Percentiles rank a stretch among this genome's conserved stretches.
phyloP scores from a whole-genome alignment of 2,797 vertebrate genomes.

The Crenuchus spilurus region DNA sequence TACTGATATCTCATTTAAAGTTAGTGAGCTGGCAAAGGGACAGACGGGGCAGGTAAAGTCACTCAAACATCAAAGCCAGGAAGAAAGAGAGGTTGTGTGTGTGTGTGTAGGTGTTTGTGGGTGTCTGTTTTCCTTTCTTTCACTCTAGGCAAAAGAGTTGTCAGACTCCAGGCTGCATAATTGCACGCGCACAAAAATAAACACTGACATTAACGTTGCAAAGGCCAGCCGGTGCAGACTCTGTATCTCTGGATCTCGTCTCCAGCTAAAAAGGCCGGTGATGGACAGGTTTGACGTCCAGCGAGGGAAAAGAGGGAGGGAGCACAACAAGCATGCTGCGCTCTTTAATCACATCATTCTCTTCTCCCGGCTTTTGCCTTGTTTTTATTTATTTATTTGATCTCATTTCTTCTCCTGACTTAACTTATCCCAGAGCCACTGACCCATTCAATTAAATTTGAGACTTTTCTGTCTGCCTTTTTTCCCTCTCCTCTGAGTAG shows the following conservation, averaged over 20 bases:
- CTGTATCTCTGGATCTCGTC: conserved; percentile 53
- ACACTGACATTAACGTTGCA: conserved; percentile 65
- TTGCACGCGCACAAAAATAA: conserved; percentile 65
- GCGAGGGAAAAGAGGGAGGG: conserved; percentile 23
- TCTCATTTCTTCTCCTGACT: conserved; percentile 26
- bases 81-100: conserved; percentile 38
- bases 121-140: conserved; percentile 54
- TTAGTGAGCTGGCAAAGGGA: conserved; percentile 53
- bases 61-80: conserved; percentile 52
- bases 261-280: conserved; percentile 62
- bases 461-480: conserved; percentile 54
- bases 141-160: conserved; percentile 60
- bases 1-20: conserved; percentile 50
- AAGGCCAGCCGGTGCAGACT: conserved; percentile 58
- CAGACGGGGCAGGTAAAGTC: conserved; percentile 55
- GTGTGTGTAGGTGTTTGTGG: conserved; percentile 48
- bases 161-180: conserved; percentile 62
- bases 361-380: conserved; percentile 48
- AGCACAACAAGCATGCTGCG: conserved; percentile 30
- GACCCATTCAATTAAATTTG: conserved; percentile 79
- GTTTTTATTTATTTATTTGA: conserved; percentile 63
- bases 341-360: conserved; percentile 61
- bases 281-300: conserved; percentile 67
- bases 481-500: background rate
- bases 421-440: conserved; percentile 70